These are phyloP conservation scores for Rhagoletis zephyria DNA, from an alignment of 1,140 invertebrate genomes.

Conservation along the genomic window DNA sequence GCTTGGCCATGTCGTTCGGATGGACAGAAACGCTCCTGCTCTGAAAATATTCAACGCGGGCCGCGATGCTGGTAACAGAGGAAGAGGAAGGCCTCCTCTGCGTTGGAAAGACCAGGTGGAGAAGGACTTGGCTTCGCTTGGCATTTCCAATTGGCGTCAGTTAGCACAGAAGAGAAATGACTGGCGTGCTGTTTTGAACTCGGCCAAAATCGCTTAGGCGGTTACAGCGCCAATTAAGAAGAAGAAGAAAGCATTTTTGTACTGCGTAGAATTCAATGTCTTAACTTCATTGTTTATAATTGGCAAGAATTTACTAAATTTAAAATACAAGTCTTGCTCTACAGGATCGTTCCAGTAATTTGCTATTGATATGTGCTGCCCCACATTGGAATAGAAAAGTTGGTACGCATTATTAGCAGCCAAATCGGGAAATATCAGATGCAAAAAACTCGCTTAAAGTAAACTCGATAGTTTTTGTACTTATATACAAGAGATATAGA, in stretches of 20 bases:
- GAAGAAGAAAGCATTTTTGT: conserved; percentile 83
- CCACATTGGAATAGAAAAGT: conserved; percentile 87
- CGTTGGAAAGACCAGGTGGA: conserved; percentile 6
- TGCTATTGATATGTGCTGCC: conserved; percentile 89
- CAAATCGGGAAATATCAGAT: conserved; percentile 86
- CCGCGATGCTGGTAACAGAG: conserved; percentile 77
- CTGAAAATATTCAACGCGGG: too few species aligned
- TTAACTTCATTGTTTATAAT: conserved; percentile 84
- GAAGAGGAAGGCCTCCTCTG: background rate
- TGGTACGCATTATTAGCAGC: conserved; percentile 86
- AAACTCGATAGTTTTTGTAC: background rate
- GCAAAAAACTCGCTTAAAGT: conserved; percentile 76
- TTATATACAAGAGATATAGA: background rate
- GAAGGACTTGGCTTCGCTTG: too few species aligned
- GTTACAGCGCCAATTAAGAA: conserved; percentile 83
- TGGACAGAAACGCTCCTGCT: too few species aligned
- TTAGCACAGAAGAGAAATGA: too few species aligned
- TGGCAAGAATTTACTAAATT: conserved; percentile 85
- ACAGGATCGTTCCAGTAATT: conserved; percentile 96
- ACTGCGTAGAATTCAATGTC: conserved; percentile 79
- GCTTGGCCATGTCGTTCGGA: too few species aligned
- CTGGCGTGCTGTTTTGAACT: background rate
- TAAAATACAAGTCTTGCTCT: conserved; percentile 83
- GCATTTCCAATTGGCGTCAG: too few species aligned
- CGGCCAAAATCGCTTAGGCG: conserved; percentile 82